Percentiles rank a stretch among this genome's conserved stretches.
phyloP scores from a whole-genome alignment of 1,140 invertebrate species.

The Bombus fervidus region DNA sequence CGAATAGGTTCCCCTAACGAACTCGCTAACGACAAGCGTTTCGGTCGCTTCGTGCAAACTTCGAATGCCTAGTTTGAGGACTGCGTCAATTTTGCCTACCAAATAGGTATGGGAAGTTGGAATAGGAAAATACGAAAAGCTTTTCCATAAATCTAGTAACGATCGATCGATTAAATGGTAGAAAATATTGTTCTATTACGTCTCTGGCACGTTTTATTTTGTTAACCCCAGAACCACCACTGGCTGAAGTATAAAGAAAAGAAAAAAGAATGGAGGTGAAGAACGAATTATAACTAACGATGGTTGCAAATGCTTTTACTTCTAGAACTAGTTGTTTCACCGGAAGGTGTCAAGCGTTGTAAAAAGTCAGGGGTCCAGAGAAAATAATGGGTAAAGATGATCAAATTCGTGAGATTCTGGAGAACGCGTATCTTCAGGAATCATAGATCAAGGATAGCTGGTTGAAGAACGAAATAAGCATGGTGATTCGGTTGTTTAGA shows the following conservation, averaged over 20 bases:
- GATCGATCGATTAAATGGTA: background rate
- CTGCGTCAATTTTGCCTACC: background rate
- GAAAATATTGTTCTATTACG: too few species aligned
- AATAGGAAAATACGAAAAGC: background rate
- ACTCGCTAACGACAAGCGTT: constrained; percentile 5
- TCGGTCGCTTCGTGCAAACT: constrained; percentile 6
- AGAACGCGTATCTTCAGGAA: background rate
- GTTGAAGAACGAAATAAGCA: background rate
- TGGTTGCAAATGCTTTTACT: background rate
- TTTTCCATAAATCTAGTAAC: background rate
- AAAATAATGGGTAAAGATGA: too few species aligned
- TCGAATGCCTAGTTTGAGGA: background rate
- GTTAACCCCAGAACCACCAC: background rate
- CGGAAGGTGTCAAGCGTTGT: too few species aligned
- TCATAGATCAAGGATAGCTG: background rate
- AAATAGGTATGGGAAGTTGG: background rate
- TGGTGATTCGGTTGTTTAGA: too few species aligned
- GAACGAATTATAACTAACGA: background rate
- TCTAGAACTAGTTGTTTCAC: background rate
- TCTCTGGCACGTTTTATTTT: background rate
- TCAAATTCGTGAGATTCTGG: too few species aligned
- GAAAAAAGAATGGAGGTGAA: too few species aligned
- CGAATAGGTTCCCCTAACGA: background rate
- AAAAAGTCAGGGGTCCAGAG: too few species aligned
- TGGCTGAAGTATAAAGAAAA: background rate